Evolutionary conservation across 2,888 invertebrate genomes (phyloP).

Genomic region (Synanthedon formicaeformis): DNA sequence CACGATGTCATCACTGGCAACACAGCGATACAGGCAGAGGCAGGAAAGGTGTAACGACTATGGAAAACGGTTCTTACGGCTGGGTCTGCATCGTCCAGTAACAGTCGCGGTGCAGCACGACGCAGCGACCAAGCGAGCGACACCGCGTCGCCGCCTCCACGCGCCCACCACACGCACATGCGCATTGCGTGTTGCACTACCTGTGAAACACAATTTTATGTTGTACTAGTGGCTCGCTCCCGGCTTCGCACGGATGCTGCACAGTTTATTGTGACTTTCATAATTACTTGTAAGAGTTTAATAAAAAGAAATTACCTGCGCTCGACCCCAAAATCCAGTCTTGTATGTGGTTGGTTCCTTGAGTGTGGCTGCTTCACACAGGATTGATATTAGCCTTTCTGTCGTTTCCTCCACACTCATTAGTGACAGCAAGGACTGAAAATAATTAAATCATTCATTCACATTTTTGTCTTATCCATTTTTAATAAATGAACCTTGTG

Average conservation of each 20-base stretch:
- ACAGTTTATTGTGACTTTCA: no score
- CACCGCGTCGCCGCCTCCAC: slow-evolving; percentile 84
- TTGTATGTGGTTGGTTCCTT: slow-evolving; percentile 87
- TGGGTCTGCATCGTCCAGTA: slow-evolving; percentile 93
- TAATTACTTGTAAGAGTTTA: no score
- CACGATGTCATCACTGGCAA: no score
- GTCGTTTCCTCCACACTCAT: slow-evolving; percentile 88
- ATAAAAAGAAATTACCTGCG: slow-evolving; percentile 72
- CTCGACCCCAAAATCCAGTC: slow-evolving; percentile 93
- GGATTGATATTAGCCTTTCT: slow-evolving; percentile 85
- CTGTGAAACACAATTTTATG: slow-evolving; percentile 22
- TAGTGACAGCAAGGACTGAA: slow-evolving; percentile 79
- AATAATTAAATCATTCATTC: slow-evolving; percentile 10
- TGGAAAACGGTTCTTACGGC: slow-evolving; percentile 25
- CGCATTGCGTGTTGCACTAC: slow-evolving; percentile 94
- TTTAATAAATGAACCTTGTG: no score
- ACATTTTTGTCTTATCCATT: neutral
- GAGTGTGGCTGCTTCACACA: slow-evolving; percentile 86
- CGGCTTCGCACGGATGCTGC: no score
- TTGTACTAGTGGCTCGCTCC: no score
- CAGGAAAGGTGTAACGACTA: no score
- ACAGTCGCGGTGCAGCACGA: slow-evolving; percentile 85
- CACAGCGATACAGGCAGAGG: no score
- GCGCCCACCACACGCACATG: slow-evolving; percentile 92
- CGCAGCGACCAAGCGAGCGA: slow-evolving; percentile 83